Evolutionary conservation across 2,888 invertebrate genomes (phyloP).

Genomic region (Chouioia cunea): DNA sequence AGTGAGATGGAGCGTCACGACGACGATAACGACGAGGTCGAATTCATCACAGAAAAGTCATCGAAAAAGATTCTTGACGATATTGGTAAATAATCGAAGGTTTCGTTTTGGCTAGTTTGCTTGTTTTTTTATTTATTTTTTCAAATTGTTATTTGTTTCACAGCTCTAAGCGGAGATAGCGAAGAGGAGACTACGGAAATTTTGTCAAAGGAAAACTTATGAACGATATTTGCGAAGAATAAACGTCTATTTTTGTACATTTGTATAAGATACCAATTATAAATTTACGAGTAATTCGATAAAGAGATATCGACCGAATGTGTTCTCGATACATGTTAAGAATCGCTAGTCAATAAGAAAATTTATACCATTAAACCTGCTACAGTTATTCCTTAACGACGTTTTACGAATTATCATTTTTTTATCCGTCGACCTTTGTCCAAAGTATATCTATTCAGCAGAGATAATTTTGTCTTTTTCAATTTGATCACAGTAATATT

Average conservation of each 20-base stretch:
- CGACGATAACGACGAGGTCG: conserved; percentile 62
- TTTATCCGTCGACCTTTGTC: too few species aligned
- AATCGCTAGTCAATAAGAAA: too few species aligned
- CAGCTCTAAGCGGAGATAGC: conserved; percentile 68
- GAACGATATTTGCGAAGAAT: conserved; percentile 41
- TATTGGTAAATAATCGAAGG: conserved; percentile 57
- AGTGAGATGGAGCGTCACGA: conserved; percentile 53
- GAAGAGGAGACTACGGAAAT: conserved; percentile 67
- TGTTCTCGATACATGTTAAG: too few species aligned
- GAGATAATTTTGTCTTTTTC: too few species aligned
- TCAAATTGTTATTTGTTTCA: conserved; percentile 51
- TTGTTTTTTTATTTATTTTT: conserved; percentile 24
- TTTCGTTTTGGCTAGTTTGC: conserved; percentile 39
- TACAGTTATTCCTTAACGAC: too few species aligned
- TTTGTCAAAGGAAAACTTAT: conserved; percentile 58
- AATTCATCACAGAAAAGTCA: conserved; percentile 58
- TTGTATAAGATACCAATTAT: neutral
- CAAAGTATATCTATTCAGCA: too few species aligned
- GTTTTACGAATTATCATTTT: too few species aligned
- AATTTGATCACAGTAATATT: too few species aligned
- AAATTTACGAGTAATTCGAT: too few species aligned
- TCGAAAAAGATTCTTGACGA: conserved; percentile 57
- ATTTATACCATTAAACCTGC: too few species aligned
- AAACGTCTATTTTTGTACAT: conserved; percentile 50
- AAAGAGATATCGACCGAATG: too few species aligned